Evolutionary conservation across 2,113 vertebrate genomes (phyloP).

Genomic region (Herpetotheres cachinnans): DNA sequence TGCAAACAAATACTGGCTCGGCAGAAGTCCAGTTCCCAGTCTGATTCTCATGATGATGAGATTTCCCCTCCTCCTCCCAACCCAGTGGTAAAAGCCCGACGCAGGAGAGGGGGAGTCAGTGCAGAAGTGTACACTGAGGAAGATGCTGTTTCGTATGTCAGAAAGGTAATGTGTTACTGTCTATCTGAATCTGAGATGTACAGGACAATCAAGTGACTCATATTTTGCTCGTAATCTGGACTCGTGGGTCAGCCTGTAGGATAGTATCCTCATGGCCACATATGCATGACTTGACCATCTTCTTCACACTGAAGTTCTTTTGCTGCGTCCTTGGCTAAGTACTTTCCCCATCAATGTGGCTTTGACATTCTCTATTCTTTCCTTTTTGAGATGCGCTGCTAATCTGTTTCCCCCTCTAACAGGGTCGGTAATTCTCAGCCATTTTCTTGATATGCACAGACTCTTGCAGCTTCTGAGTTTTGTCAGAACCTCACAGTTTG

Average conservation of each 20-base stretch:
- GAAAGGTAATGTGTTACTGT: slow-evolving; percentile 79
- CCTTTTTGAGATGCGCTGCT: neutral
- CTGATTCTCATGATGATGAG: slow-evolving; percentile 92
- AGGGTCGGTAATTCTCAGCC: neutral
- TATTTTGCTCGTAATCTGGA: neutral
- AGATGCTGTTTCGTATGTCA: slow-evolving; percentile 94
- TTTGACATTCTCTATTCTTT: neutral
- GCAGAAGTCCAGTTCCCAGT: slow-evolving; percentile 94
- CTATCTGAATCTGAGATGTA: neutral
- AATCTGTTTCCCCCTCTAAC: neutral
- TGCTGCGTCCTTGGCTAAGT: neutral
- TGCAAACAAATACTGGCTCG: slow-evolving; percentile 92
- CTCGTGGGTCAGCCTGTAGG: neutral
- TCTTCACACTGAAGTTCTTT: neutral
- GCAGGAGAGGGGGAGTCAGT: slow-evolving; percentile 90
- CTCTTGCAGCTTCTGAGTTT: neutral
- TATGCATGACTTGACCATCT: neutral
- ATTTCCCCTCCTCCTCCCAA: slow-evolving; percentile 90
- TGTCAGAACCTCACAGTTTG: neutral
- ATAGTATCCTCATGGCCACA: neutral
- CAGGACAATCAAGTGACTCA: fast-evolving
- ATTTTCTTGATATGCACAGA: neutral
- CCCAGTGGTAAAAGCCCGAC: slow-evolving; percentile 89
- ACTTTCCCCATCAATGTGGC: neutral
- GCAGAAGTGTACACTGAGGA: slow-evolving; percentile 97